Base-by-base conservation (phyloP, 2,113 vertebrate species). In the Phalacrocorax pelagicus region DNA sequence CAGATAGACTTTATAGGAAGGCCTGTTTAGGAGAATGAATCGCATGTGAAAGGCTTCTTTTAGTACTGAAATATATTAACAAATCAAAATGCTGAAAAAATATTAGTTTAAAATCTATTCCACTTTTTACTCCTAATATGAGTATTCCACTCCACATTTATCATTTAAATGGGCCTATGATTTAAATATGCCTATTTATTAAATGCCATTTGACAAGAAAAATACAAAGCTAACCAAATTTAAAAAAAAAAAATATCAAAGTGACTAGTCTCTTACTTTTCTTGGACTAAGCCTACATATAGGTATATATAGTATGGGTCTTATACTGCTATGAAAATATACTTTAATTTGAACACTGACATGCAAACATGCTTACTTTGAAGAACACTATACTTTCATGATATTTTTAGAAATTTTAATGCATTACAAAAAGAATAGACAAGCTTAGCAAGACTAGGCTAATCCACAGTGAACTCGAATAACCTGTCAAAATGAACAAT, bases 401-500 rank as follows among this genome's bases (percentile, higher is more conserved):
- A 22, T 58, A 83, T 81, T 92, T 93, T 80, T 66, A 88, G 27
- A 92, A 88, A 94, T 86, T 46, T 6, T 65, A 88, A 80, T 47
- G 44, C 54, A 77, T 80, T 92, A 72, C 49, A 80, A 75, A 90
- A 92, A 74, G 63, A 95, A 80, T 2, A 93, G 79, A 77, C 88
- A 86, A 88, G 90, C 49, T 90, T 70, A 89, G 61, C 78, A 77
- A 90, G 90, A 73, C 26, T 55, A 47, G 57, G 55, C 30, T 88
- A 86, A 92, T 46, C 40, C 86, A 81, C 70, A 93, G 90, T 54
- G 74, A 97, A 95, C 92, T 27, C 47, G 93, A 97, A 95, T 57
- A 91, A 97, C 85, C 70, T 57, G 59, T 66, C 94, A 96, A 93
- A 94, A 91, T 38, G 63, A 97, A 96, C 91, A 96, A 95, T 88